A percentile compares a stretch with the other conserved stretches of the same genome.
phyloP scores from a whole-genome alignment of 2,113 vertebrate genomes.

The Parus major region DNA sequence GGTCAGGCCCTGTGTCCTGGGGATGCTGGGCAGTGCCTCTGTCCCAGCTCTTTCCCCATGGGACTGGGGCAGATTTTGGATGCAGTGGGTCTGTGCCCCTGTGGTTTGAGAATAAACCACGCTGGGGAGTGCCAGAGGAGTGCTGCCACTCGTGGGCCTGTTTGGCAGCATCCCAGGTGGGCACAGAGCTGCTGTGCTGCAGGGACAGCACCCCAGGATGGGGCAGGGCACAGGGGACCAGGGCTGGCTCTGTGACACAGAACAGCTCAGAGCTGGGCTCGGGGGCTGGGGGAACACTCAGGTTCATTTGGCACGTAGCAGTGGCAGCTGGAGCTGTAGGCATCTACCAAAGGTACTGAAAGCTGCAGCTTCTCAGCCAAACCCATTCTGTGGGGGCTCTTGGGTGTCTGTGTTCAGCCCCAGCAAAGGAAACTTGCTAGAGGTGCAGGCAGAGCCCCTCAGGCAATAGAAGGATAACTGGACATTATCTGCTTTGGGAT shows the following conservation, averaged over 20 bases:
- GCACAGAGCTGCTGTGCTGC: neutral
- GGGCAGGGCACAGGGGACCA: too few relatives aligned
- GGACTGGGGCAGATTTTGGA: neutral
- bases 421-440: neutral
- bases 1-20: neutral
- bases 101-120: neutral
- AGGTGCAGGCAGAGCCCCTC: neutral
- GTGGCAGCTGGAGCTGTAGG: neutral
- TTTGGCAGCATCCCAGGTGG: neutral
- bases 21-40: neutral
- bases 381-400: neutral
- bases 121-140: neutral
- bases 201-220: neutral
- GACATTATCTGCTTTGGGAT: neutral
- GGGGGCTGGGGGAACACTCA: neutral
- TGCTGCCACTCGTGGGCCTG: neutral
- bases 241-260: neutral
- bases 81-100: neutral
- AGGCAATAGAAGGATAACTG: neutral
- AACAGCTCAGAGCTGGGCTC: fast-evolving
- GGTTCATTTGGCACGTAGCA: neutral
- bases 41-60: neutral
- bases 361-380: neutral
- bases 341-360: neutral
- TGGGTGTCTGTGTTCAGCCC: neutral